A percentile compares a stretch with the other conserved stretches of the same genome.
Conservation (phyloP, 1,140 invertebrate species). For the Helicorthomorpha holstii region DNA sequence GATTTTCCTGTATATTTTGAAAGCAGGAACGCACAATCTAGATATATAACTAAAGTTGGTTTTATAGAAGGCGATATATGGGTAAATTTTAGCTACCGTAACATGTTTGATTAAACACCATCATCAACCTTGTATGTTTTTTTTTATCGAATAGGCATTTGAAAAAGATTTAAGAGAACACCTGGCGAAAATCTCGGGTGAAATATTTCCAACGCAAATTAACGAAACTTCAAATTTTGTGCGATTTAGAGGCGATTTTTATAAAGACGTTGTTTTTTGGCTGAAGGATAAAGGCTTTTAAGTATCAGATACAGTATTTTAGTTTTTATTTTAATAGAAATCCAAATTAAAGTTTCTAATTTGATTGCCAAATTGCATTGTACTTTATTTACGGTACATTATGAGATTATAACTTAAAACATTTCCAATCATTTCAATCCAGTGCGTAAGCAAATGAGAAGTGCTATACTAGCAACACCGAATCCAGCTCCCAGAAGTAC, state of each 20-base stretch:
- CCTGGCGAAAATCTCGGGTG: conserved; percentile 7
- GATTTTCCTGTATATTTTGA: conserved; percentile 16
- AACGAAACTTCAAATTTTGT: conserved; percentile 13
- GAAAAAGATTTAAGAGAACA: conserved; percentile 11
- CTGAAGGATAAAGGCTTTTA: conserved; percentile 9
- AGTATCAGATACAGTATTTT: no score
- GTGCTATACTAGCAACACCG: no score
- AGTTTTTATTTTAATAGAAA: no score
- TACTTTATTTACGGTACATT: no score
- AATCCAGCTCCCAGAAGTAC: no score
- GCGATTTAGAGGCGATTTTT: conserved; percentile 12
- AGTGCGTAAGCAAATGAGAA: no score
- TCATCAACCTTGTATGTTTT: background rate
- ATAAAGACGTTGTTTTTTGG: conserved; percentile 6
- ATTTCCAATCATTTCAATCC: no score
- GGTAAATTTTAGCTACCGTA: conserved; percentile 1
- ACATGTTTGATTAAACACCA: background rate
- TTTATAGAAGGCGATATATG: conserved; percentile 16
- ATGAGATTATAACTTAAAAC: no score
- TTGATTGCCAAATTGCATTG: no score
- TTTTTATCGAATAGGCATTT: conserved; percentile 8
- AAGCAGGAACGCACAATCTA: conserved; percentile 5
- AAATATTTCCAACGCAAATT: conserved; percentile 10
- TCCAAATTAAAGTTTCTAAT: no score
- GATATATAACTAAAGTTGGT: conserved; percentile 13